phyloP scores from a whole-genome alignment of 2,113 vertebrate genomes.

The Hippotragus niger region DNA sequence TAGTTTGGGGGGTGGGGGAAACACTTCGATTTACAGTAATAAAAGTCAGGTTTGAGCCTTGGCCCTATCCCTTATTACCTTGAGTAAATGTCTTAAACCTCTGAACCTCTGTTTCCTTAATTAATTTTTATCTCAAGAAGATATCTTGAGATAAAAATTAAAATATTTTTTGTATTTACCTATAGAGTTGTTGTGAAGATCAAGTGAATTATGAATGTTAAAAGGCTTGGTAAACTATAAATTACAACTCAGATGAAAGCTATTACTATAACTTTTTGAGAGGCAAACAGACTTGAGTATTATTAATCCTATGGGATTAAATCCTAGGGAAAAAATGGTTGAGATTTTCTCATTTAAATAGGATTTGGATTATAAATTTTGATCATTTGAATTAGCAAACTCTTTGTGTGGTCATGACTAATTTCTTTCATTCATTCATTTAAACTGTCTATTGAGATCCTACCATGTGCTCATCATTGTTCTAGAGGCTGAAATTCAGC shows the following conservation, averaged over 20 bases:
- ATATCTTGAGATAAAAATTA: not conserved
- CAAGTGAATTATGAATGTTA: constrained; percentile 21
- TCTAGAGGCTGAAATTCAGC: not conserved
- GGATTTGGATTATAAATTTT: not conserved
- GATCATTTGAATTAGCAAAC: not conserved
- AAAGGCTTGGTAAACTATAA: constrained; percentile 27
- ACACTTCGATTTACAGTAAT: not conserved
- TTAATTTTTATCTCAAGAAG: constrained; percentile 14
- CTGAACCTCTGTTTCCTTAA: constrained; percentile 4
- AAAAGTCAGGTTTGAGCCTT: not conserved
- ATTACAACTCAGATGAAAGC: not conserved
- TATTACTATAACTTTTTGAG: constrained; percentile 2
- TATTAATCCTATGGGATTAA: not conserved
- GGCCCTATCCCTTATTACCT: not conserved
- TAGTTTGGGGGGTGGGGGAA: not conserved
- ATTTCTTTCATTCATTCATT: constrained; percentile 28
- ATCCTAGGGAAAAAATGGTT: not conserved
- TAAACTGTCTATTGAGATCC: not conserved
- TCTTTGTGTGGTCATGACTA: not conserved
- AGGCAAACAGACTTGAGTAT: not conserved
- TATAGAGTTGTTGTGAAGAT: not conserved
- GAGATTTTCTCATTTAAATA: constrained; percentile 26
- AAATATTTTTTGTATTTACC: not conserved
- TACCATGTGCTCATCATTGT: not conserved
- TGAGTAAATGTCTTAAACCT: not conserved